These are phyloP conservation scores for Zaprionus obscuricornis DNA, from an alignment of 2,888 invertebrate genomes.

Conservation along the genomic window DNA sequence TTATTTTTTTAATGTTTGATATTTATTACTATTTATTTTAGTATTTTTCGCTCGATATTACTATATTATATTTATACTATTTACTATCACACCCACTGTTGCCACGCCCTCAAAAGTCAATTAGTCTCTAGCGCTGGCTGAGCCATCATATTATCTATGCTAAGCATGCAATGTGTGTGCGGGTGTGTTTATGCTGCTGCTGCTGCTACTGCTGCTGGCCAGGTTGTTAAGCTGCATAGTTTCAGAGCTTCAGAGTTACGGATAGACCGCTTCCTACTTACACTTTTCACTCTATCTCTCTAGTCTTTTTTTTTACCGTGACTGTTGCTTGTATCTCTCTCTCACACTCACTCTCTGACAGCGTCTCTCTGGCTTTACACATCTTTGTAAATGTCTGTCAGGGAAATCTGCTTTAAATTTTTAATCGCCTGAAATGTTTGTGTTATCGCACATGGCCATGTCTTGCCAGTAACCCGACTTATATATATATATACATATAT, in stretches of 20 bases:
- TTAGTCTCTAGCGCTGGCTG: constrained; percentile 30
- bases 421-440: constrained; percentile 60
- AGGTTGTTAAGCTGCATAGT: constrained; percentile 28
- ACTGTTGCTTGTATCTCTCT: too few relatives aligned
- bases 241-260: constrained; percentile 4
- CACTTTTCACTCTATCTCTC: too few relatives aligned
- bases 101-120: constrained; percentile 45
- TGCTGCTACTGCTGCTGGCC: background rate
- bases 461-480: constrained; percentile 25
- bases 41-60: too few relatives aligned
- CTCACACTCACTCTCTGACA: background rate
- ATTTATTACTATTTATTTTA: too few relatives aligned
- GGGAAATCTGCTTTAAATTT: constrained; percentile 53
- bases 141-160: constrained; percentile 35
- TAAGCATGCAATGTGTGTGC: constrained; percentile 41
- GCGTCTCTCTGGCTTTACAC: background rate
- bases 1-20: too few relatives aligned
- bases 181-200: too few relatives aligned
- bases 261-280: too few relatives aligned
- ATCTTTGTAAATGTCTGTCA: constrained; percentile 31
- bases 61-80: too few relatives aligned
- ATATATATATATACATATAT: constrained; percentile 20
- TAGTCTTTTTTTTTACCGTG: too few relatives aligned
- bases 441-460: constrained; percentile 41
- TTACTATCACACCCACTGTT: constrained; percentile 11